Percentiles rank a stretch among this genome's conserved stretches.
These are phyloP conservation scores for Gadopsis marmoratus DNA, from an alignment of 2,797 vertebrate genomes.

Conservation along the genomic window DNA sequence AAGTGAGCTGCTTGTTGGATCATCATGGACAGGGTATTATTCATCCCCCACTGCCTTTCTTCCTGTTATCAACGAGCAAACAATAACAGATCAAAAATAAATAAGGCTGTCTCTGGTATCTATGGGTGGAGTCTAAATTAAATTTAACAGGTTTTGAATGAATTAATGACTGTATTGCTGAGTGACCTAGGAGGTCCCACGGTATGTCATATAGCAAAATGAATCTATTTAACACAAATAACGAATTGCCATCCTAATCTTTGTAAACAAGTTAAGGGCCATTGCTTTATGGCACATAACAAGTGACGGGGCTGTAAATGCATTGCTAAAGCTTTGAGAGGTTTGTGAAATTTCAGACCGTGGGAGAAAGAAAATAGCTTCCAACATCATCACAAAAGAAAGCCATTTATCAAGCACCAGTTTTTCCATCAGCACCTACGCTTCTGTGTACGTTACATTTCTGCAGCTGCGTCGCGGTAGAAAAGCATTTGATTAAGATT, in stretches of 20 bases:
- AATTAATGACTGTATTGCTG: neutral
- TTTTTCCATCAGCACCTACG: neutral
- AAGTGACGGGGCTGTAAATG: neutral
- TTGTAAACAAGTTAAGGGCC: neutral
- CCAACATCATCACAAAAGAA: neutral
- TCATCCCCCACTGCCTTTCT: constrained; percentile 11
- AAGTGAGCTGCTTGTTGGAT: constrained; percentile 56
- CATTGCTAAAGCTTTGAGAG: neutral
- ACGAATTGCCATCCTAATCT: neutral
- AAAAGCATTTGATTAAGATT: neutral
- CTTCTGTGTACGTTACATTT: neutral
- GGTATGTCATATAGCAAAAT: neutral
- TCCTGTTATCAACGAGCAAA: constrained; percentile 44
- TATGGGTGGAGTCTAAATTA: constrained; percentile 20
- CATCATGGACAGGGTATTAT: constrained; percentile 24
- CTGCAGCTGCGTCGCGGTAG: neutral
- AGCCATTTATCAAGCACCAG: neutral
- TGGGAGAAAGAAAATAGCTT: neutral
- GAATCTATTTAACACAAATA: neutral
- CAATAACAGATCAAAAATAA: constrained; percentile 39
- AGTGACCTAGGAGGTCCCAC: neutral
- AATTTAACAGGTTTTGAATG: neutral
- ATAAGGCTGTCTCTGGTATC: constrained; percentile 4
- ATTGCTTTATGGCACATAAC: neutral
- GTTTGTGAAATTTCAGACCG: neutral